Evolutionary conservation across 1,140 invertebrate genomes (phyloP).

Genomic region (Araneus ventricosus): DNA sequence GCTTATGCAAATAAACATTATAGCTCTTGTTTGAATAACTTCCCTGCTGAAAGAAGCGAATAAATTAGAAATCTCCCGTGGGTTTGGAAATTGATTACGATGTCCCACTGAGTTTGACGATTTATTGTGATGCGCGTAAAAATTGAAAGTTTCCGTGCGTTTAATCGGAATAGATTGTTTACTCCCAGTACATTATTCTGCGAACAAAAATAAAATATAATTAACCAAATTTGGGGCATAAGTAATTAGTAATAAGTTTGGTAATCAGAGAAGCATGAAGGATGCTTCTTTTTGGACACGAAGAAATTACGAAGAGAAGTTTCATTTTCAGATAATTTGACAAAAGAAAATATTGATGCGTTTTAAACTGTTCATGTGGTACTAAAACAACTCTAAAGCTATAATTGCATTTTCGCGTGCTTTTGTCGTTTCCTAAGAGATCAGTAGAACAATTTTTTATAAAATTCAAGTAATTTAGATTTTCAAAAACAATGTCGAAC

Average conservation of each 20-base stretch:
- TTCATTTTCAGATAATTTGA: not conserved
- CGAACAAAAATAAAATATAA: not conserved
- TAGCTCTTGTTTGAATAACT: not conserved
- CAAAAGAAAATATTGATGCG: too few relatives aligned
- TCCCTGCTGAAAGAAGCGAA: not conserved
- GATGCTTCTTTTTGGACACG: not conserved
- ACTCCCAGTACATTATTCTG: not conserved
- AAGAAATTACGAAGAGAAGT: not conserved
- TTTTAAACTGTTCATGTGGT: not conserved
- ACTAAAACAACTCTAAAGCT: not conserved
- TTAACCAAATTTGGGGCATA: not conserved
- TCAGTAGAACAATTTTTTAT: too few relatives aligned
- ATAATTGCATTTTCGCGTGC: conserved; percentile 7
- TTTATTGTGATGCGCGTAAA: not conserved
- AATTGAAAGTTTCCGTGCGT: not conserved
- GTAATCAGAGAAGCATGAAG: not conserved
- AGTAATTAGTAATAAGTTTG: not conserved
- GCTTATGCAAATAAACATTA: not conserved
- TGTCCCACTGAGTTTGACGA: not conserved
- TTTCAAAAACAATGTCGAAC: too few relatives aligned
- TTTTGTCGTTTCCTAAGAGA: too few relatives aligned
- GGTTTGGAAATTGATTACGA: not conserved
- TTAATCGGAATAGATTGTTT: not conserved
- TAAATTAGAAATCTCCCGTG: not conserved
- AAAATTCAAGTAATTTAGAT: too few relatives aligned